Base-by-base conservation (phyloP, 2,797 vertebrate genomes). In the Pangasius sanitwongsei region DNA sequence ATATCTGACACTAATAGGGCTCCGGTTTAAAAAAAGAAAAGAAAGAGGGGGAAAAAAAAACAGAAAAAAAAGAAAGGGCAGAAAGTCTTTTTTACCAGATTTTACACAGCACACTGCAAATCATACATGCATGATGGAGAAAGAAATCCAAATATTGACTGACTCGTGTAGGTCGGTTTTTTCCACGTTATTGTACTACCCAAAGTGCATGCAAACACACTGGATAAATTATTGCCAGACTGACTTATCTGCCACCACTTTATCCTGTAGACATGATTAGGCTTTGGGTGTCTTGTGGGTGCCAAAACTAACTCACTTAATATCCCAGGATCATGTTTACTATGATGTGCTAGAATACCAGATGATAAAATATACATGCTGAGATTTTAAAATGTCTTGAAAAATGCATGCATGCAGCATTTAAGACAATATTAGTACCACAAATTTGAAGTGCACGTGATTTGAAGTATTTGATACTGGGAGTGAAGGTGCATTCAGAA, bases 351-450 rank as follows among this genome's bases (percentile, higher is more conserved):
- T 34, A 34, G 67, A 8, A 18, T 6, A 75, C 20, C 57, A 65
- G 16, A 75, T 55, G 48, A 53, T 59, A 31, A 87, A 82, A 31
- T 44, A 87, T 70, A 16, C 65, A 83, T 84, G 31, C 28, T 55
- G 37, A 84, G 81, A 34, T 11, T 83, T 41, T 75, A 37, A 57
- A 74, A 67, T 48, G 50, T 53, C 55, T 37, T 75, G 41, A 23
- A 67, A 50, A 41, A 67, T 57, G 44, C 15, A 84, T 16, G 25
- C 25, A 1, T 63, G 57, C 57, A 83, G 34, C 25, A 80, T 16
- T 87, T 87, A 81, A 80, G 41, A 59, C 6, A n/a, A 50, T 65
- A 63, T 65, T 13, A 37, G 4, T 34, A 50, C 23, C 28, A 48
- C 23, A 6, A 34, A 53, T 65, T 6, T 67, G 61, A 67, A 8